phyloP scores from a whole-genome alignment of 2,888 invertebrate species.

The Tetranychus piercei region DNA sequence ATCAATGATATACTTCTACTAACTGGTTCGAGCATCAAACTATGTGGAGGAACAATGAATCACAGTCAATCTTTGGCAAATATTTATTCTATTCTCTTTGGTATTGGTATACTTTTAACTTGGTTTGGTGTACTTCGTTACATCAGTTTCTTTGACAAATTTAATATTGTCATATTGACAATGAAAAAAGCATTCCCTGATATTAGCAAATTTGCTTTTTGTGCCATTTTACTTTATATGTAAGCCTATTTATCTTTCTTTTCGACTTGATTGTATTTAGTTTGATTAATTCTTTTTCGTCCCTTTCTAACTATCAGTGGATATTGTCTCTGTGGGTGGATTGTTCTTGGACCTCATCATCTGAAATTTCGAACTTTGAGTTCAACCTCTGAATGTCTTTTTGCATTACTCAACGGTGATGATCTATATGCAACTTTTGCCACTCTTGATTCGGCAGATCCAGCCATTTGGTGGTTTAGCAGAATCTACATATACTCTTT shows the following conservation, averaged over 20 bases:
- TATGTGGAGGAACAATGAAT: constrained; percentile 70
- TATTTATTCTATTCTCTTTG: constrained; percentile 79
- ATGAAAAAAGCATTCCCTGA: constrained; percentile 84
- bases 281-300: constrained; percentile 3
- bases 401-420: constrained; percentile 90
- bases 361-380: constrained; percentile 79
- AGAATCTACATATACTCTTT: constrained; percentile 84
- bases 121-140: constrained; percentile 95
- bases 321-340: constrained; percentile 94
- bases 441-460: constrained; percentile 34
- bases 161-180: constrained; percentile 88
- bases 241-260: neutral
- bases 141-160: constrained; percentile 90
- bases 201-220: constrained; percentile 76
- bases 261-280: neutral
- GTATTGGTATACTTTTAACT: constrained; percentile 80
- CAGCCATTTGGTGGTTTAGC: constrained; percentile 68
- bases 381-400: constrained; percentile 87
- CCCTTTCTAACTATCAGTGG: constrained; percentile 40
- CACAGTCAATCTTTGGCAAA: constrained; percentile 71
- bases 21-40: constrained; percentile 78
- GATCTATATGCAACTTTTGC: constrained; percentile 99
- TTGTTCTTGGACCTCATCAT: constrained; percentile 91
- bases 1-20: constrained; percentile 82
- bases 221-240: constrained; percentile 72